Conservation (phyloP, 2,888 invertebrate species). For the Tricholauxania praeusta region DNA sequence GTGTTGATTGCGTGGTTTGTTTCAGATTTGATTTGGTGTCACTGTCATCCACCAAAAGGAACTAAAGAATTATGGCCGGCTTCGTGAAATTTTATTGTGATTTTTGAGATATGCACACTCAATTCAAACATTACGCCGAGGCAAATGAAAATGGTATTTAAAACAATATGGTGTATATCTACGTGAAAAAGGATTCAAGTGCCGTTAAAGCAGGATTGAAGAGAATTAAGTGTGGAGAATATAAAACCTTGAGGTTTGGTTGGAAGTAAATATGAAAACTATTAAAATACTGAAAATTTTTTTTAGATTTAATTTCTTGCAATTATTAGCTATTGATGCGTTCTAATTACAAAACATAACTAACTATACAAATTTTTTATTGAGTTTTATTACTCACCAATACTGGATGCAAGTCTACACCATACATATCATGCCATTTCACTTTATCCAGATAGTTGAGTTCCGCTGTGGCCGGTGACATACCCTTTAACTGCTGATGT, state of each 20-base stretch:
- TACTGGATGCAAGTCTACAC: slow-evolving; percentile 96
- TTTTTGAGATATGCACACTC: slow-evolving; percentile 27
- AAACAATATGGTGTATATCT: no score
- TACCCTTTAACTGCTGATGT: slow-evolving; percentile 83
- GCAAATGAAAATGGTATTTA: no score
- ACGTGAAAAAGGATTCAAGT: no score
- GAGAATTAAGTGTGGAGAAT: no score
- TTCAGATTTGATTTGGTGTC: no score
- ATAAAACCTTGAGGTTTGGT: no score
- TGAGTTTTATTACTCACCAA: slow-evolving; percentile 75
- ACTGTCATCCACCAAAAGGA: slow-evolving; percentile 26
- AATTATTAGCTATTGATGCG: no score
- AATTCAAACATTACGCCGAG: neutral
- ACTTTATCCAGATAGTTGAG: slow-evolving; percentile 96
- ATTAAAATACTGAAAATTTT: neutral
- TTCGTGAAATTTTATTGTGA: slow-evolving; percentile 37
- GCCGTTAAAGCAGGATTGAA: no score
- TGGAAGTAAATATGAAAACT: no score
- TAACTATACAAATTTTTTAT: neutral
- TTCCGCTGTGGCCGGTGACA: slow-evolving; percentile 88
- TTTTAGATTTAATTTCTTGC: no score
- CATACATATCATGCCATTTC: slow-evolving; percentile 99
- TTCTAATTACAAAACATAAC: slow-evolving; percentile 2
- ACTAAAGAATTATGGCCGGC: slow-evolving; percentile 22
- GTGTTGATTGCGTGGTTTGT: neutral